Base-by-base conservation (phyloP, 2,888 invertebrate species). In the Leptopilina myrica region DNA sequence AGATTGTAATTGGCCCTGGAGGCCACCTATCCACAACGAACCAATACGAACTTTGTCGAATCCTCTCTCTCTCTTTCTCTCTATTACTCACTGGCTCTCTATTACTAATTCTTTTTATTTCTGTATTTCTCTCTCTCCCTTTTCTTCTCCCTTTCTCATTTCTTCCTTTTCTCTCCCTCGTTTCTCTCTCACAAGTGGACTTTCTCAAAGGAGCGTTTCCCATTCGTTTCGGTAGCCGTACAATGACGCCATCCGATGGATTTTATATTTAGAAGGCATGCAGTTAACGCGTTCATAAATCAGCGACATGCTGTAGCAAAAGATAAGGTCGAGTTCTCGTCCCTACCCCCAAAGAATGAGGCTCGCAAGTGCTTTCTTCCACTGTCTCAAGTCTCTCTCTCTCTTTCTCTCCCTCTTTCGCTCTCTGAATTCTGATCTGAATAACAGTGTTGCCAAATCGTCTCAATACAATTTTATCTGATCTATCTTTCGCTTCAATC, bases 201-300 rank as follows among this genome's bases (percentile, higher is more conserved):
- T 77, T 75, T 64, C 65, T 43, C 56, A 56, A 40, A 73, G 33
- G 53, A 73, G 15, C 73, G 56, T 73, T 73, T 73, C 73, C 33
- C 53, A 73, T 73, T 56, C 73, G 73, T 73, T 73, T 73, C 73
- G 73, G 73, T 73, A 73, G 73, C 73, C 53, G 33, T 73, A 53
- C 73, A 73, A 73, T 53, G 73, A 76, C 64, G 76, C 76, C 64
- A 64, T 76, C 76, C 69, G 73, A 78, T 65, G 78, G 66, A 64
- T 64, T 81, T 80, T 81, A 80, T 81, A 80, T 81, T 81, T 80
- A 81, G 81, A 76, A 75, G 73, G 78, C 77, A 76, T 64, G 76
- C 66, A 76, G 78, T 76, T 79, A 77, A 64, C 66, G 66, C 56
- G 77, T 76, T 80, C 80, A 77, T 81, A 81, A 81, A 78, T 81